A percentile compares a stretch with the other conserved stretches of the same genome.
These are phyloP conservation scores for Melolontha melolontha DNA, from an alignment of 2,888 invertebrate species.

Conservation along the genomic window DNA sequence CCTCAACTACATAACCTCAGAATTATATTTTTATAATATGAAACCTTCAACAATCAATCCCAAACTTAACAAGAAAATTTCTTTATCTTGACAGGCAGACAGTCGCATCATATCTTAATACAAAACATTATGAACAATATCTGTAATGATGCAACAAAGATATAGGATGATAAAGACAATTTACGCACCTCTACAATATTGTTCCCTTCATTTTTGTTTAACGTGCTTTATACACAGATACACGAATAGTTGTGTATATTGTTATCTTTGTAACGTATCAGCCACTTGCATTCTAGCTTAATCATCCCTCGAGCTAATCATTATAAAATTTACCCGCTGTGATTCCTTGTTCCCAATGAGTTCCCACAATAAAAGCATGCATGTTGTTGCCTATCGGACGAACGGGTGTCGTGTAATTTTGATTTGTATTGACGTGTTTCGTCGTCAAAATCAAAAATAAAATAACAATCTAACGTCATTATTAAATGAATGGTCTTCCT, in stretches of 20 bases:
- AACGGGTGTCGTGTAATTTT: slow-evolving; percentile 15
- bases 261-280: slow-evolving; percentile 7
- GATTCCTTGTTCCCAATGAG: slow-evolving; percentile 4
- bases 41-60: not conserved
- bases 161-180: slow-evolving; percentile 14
- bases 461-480: slow-evolving; percentile 19
- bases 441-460: slow-evolving; percentile 6
- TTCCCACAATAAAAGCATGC: slow-evolving; percentile 15
- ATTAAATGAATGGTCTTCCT: slow-evolving; percentile 18
- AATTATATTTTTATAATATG: too few species aligned
- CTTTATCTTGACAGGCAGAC: not conserved
- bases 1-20: too few species aligned
- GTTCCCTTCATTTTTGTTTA: slow-evolving; percentile 1
- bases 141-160: slow-evolving; percentile 20
- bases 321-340: slow-evolving; percentile 35
- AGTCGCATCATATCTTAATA: not conserved
- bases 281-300: slow-evolving; percentile 24
- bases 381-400: not conserved
- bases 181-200: slow-evolving; percentile 1
- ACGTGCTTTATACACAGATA: not conserved
- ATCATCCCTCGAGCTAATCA: slow-evolving; percentile 33
- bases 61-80: not conserved
- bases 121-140: slow-evolving; percentile 5
- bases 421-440: not conserved
- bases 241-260: not conserved